Evolutionary conservation across 2,888 invertebrate genomes (phyloP), one percentile per base, ranked within the genome.

Genomic region (Neuroscelio doddi): DNA sequence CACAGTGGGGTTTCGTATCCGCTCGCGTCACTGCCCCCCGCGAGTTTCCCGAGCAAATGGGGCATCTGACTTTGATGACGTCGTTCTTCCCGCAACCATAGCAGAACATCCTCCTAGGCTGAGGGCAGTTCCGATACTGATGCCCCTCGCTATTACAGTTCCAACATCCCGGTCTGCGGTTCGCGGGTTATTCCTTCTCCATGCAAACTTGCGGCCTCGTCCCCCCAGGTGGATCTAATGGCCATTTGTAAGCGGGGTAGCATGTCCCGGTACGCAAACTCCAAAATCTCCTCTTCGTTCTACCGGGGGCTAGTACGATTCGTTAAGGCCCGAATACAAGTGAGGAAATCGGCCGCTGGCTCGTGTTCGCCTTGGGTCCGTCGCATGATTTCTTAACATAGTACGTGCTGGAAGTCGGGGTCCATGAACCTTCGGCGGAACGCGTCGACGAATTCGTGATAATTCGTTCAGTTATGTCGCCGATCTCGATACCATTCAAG

Each of bases 401-500:
- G 9, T 3, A 3, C n/a, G n/a, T 8, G 32, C 3, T 32, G 32
- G n/a, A 32, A 32, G 12, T 32, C 12, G n/a, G 32, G 5, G 32
- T 32, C 32, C 3, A 32, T 32, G n/a, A 32, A 32, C 3, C 32
- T 9, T 10, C 3, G 9, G 9, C 32, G 32, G n/a, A 32, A 32
- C 2, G 4, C 32, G n/a, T 2, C 3, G 3, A 7, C 32, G 9
- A 32, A 32, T 10, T 32, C 32, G 3, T 3, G n/a, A 32, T 10
- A 32, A 32, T 8, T 4, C 9, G 1, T 0, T 36, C 49, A 49
- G 5, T 3, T 2, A 21, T 21, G 21, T 5, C 36, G 36, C 12
- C 12, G n/a, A 36, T 36, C 36, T 1, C 36, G 36, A 7, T 14
- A 36, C 36, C 36, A 36, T 14, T 36, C 36, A 12, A 36, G 36